A percentile compares a stretch with the other conserved stretches of the same genome.
phyloP scores from a whole-genome alignment of 2,797 vertebrate genomes.

The Psittacula echo region DNA sequence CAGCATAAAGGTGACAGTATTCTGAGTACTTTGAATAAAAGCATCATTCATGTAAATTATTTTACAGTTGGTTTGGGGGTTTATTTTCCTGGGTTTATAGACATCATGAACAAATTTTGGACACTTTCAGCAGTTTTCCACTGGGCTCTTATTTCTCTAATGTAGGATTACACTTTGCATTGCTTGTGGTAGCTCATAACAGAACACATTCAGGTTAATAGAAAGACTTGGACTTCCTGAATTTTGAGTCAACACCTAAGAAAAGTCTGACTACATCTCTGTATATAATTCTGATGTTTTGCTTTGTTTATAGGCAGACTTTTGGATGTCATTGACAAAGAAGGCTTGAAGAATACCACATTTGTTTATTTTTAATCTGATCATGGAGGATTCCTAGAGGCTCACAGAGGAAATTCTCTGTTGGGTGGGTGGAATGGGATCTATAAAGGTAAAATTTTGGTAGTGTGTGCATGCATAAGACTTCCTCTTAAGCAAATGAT shows the following conservation, averaged over 20 bases:
- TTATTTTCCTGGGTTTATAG: not conserved
- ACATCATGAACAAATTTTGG: not conserved
- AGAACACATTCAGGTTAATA: not conserved
- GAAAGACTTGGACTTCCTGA: not conserved
- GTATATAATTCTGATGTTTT: not conserved
- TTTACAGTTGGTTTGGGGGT: not conserved
- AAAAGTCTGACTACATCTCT: not conserved
- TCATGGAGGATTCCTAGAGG: constrained; percentile 85
- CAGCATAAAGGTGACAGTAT: not conserved
- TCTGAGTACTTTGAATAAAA: not conserved
- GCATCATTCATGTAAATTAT: not conserved
- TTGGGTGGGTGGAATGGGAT: constrained; percentile 88
- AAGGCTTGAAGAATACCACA: constrained; percentile 81
- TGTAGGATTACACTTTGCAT: not conserved
- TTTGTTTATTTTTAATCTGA: constrained; percentile 92
- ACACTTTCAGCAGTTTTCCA: not conserved
- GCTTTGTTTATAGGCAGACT: constrained; percentile 78
- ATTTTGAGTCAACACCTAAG: not conserved
- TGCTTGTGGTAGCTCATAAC: not conserved
- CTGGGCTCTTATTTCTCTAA: not conserved
- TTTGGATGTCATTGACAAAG: constrained; percentile 80
- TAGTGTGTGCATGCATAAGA: not conserved
- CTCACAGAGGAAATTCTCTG: constrained; percentile 47
- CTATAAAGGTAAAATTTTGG: constrained; percentile 83
- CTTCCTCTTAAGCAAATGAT: not conserved